Conservation (phyloP, 2,113 vertebrate genomes). For the Calyptomena viridis region DNA sequence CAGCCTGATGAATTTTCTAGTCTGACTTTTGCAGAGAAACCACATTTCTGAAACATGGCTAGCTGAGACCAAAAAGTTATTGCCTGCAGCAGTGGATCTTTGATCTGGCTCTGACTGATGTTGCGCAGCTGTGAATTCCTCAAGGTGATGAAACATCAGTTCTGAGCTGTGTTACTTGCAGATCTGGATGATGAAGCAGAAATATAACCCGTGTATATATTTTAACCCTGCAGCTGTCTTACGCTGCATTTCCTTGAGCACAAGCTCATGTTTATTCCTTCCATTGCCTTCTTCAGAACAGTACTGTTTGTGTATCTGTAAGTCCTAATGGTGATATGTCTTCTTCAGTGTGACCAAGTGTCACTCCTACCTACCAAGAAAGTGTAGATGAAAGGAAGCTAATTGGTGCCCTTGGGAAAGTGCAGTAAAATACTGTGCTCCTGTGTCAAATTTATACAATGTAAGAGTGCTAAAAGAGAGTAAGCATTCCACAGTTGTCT, state of each 20-base stretch:
- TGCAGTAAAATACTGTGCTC: neutral
- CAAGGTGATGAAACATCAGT: neutral
- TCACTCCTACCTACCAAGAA: neutral
- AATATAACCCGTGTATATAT: neutral
- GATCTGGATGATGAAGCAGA: neutral
- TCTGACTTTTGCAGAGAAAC: neutral
- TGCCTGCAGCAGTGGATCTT: constrained; percentile 35
- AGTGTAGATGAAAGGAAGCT: neutral
- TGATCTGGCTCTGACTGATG: constrained; percentile 39
- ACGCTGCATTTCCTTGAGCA: neutral
- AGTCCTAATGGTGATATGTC: neutral
- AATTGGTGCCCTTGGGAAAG: neutral
- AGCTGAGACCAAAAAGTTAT: constrained; percentile 22
- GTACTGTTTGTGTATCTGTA: neutral
- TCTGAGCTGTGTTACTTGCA: neutral
- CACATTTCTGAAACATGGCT: neutral
- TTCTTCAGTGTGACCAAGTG: neutral
- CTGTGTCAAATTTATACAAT: neutral
- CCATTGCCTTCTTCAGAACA: neutral
- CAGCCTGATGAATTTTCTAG: constrained; percentile 45
- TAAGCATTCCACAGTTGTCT: neutral
- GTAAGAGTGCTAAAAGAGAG: neutral
- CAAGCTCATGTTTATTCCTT: neutral
- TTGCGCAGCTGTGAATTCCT: constrained; percentile 4
- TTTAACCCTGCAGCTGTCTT: neutral